Base-by-base conservation (phyloP, 2,113 vertebrate species). In the Corydoras maculifer region DNA sequence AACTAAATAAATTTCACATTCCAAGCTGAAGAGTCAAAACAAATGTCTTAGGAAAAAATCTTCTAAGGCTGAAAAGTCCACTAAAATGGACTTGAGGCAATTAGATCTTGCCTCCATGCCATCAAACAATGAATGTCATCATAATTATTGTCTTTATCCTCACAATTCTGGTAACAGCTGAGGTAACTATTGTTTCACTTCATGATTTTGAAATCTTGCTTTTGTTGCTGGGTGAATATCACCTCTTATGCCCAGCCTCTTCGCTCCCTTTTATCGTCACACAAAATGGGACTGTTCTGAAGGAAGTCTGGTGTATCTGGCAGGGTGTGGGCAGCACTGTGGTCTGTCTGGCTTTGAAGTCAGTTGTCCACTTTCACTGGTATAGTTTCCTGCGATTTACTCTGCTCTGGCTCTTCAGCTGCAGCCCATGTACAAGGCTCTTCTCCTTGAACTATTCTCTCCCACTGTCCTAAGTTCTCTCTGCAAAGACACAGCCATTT, bases 381-480 rank as follows among this genome's bases (percentile, higher is more conserved):
- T 80, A 87, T 87, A 57, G 88, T 88, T 78, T 92, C 88, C 2
- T 83, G 77, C 0, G 91, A 74, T 69, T 82, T 86, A 2, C 81
- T 84, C 74, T 82, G 73, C 10, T 76, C 77, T 8, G 69, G 68
- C 0, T 85, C 62, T 3, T 82, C 83, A 11, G 80, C 59, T 0
- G 87, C 76, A 77, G 85, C 77, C 90, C 91, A 90, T 32, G 90
- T 69, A 0, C 90, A 82, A 0, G 89, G 86, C 81, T 95, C 93
- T 78, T 98, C 96, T 58, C 93, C 94, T 13, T 81, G 89, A 0
- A 91, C 92, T 51, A 99, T 91, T 82, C 90, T 94, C 84, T 99
- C 95, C 97, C 97, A 98, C 72, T 98, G 95, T 77, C 74, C 77
- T 68, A 98, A 92, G 86, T 99, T 99, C 55, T 95, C 91, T 87